Conservation (phyloP, 2,113 vertebrate genomes). For the Poeciliopsis prolifica region DNA sequence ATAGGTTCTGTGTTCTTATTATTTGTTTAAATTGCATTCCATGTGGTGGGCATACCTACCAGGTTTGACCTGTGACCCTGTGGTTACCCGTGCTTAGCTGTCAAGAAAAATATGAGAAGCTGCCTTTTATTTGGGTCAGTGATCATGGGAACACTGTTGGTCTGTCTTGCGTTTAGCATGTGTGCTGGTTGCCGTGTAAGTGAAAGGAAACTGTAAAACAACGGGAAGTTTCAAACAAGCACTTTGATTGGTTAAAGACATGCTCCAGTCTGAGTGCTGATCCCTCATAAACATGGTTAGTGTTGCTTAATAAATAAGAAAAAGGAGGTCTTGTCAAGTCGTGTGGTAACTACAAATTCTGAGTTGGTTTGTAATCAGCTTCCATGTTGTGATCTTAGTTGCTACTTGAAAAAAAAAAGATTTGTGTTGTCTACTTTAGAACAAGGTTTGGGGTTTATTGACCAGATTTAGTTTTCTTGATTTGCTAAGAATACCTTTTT, state of each 20-base stretch:
- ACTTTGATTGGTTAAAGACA: conserved; percentile 41
- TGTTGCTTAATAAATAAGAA: conserved; percentile 42
- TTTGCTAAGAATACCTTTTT: background rate
- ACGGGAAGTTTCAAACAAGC: conserved; percentile 35
- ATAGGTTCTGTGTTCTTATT: conserved; percentile 51
- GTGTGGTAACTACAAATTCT: conserved; percentile 22
- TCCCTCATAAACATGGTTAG: conserved; percentile 40
- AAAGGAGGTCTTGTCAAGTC: background rate
- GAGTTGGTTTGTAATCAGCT: conserved; percentile 3
- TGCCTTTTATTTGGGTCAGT: conserved; percentile 50
- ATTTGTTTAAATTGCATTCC: conserved; percentile 55
- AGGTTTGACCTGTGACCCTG: conserved; percentile 30
- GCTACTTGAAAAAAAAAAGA: background rate
- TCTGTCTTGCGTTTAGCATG: conserved; percentile 28
- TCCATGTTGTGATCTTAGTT: conserved; percentile 19
- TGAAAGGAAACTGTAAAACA: conserved; percentile 53
- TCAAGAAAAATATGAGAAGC: conserved; percentile 32
- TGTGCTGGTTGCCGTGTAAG: conserved; percentile 29
- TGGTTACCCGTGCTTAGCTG: conserved; percentile 13
- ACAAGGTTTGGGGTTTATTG: background rate
- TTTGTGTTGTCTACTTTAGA: background rate
- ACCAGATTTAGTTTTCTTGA: background rate
- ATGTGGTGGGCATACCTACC: conserved; percentile 4
- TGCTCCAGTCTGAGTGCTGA: conserved; percentile 29
- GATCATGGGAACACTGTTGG: conserved; percentile 43